phyloP scores from a whole-genome alignment of 2,888 invertebrate genomes.

The Busseola fusca region DNA sequence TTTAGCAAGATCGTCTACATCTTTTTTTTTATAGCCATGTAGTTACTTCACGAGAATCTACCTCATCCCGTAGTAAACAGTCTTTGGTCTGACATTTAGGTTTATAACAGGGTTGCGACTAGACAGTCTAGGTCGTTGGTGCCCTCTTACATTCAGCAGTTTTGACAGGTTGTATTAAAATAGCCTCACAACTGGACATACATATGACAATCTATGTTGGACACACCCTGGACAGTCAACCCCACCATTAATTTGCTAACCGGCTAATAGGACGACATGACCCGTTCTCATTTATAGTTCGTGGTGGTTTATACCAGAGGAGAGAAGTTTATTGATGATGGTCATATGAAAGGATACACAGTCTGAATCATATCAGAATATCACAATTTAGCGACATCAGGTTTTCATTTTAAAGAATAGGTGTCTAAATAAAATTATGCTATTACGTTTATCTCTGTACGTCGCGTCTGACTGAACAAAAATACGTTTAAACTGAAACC shows the following conservation, averaged over 20 bases:
- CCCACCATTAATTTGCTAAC: too few relatives aligned
- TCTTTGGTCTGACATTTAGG: not conserved
- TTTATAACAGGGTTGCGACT: not conserved
- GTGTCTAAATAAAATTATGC: constrained; percentile 6
- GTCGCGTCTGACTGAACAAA: constrained; percentile 26
- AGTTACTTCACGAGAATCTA: not conserved
- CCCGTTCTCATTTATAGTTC: not conserved
- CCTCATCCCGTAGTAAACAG: not conserved
- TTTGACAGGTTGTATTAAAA: not conserved
- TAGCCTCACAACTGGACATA: not conserved
- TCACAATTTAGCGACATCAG: constrained; percentile 19
- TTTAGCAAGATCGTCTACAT: not conserved
- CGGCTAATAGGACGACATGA: not conserved
- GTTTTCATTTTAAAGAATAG: constrained; percentile 22
- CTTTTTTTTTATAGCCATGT: not conserved
- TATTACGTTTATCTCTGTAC: constrained; percentile 28
- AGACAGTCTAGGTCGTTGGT: too few relatives aligned
- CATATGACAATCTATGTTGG: not conserved
- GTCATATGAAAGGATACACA: not conserved
- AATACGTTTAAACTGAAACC: constrained; percentile 4
- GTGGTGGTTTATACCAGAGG: too few relatives aligned
- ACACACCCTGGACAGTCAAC: not conserved
- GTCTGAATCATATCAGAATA: not conserved
- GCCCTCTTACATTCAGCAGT: too few relatives aligned
- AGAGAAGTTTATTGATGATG: not conserved